Conservation (phyloP, 2,797 vertebrate species). For the Graptemys geographica region DNA sequence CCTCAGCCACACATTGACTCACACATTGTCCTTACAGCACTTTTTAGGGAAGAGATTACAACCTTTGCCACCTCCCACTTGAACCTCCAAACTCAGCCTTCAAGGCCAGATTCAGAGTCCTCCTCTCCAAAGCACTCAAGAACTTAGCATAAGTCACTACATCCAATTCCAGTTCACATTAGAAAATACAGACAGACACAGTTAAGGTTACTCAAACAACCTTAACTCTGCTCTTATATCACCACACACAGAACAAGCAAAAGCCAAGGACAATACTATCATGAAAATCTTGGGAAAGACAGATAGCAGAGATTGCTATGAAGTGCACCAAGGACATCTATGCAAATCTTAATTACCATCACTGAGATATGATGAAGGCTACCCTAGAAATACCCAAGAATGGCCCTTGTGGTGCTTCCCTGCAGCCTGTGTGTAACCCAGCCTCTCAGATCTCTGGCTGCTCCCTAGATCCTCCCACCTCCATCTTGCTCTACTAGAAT, state of each 20-base stretch:
- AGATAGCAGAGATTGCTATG: neutral
- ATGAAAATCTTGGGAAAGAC: neutral
- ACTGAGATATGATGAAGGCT: neutral
- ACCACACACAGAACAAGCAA: neutral
- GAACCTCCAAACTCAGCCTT: neutral
- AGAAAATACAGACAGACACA: neutral
- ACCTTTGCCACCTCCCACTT: neutral
- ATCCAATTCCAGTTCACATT: neutral
- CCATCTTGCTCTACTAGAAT: neutral
- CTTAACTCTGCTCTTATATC: neutral
- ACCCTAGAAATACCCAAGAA: neutral
- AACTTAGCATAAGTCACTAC: neutral
- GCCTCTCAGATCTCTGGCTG: neutral
- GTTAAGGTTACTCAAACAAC: neutral
- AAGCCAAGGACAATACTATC: neutral
- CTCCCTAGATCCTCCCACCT: neutral
- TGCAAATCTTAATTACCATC: neutral
- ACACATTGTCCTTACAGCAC: neutral
- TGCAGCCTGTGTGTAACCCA: neutral
- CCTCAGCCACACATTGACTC: neutral
- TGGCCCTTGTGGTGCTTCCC: neutral
- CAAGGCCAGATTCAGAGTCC: neutral
- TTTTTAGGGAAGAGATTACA: neutral
- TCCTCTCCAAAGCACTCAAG: neutral
- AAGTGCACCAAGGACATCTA: neutral